Evolutionary conservation across 1,140 invertebrate genomes (phyloP).

Genomic region (Trichonephila clavata): DNA sequence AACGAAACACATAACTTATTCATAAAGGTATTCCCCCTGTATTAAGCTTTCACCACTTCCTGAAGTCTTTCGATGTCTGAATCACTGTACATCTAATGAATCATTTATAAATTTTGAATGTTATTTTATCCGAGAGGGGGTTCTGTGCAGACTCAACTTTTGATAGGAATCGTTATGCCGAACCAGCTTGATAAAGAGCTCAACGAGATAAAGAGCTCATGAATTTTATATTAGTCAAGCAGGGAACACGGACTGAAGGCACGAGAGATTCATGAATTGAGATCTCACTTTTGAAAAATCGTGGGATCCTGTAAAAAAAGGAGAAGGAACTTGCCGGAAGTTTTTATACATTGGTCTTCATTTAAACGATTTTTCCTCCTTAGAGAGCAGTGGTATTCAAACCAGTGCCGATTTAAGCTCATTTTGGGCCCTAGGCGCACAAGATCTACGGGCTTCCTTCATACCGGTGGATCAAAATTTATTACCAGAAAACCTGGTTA

Average conservation of each 20-base stretch:
- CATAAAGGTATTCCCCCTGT: slow-evolving; percentile 14
- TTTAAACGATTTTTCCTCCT: no score
- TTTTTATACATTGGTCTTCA: no score
- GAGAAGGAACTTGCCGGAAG: no score
- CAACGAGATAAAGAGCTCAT: slow-evolving; percentile 7
- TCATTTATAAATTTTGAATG: slow-evolving; percentile 60
- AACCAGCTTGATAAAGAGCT: not conserved
- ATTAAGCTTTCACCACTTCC: slow-evolving; percentile 23
- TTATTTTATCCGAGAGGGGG: slow-evolving; percentile 23
- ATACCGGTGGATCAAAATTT: no score
- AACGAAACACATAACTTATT: slow-evolving; percentile 29
- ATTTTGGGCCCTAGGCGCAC: no score
- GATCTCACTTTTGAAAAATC: not conserved
- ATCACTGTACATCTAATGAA: slow-evolving; percentile 50
- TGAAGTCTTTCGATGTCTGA: not conserved
- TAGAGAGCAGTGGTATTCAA: no score
- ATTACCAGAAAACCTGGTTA: no score
- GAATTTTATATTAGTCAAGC: slow-evolving; percentile 42
- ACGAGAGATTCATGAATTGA: not conserved
- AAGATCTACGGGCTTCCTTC: no score
- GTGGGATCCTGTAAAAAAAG: not conserved
- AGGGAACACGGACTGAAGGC: not conserved
- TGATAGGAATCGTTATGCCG: slow-evolving; percentile 17
- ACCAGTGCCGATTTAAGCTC: no score
- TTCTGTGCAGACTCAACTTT: not conserved